phyloP scores from a whole-genome alignment of 2,888 invertebrate species.

The Augochlorella aurata region DNA sequence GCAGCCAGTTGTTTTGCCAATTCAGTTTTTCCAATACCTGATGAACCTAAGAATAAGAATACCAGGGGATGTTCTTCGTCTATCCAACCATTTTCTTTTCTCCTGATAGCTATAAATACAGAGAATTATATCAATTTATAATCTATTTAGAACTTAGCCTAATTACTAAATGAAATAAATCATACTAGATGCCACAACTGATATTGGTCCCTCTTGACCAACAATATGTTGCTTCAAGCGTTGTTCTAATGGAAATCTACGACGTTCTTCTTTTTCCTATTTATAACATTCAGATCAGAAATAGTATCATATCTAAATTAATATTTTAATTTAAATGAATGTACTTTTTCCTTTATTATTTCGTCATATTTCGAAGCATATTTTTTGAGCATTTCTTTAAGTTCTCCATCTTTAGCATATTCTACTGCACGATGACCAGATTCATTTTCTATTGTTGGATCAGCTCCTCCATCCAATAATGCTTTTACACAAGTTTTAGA shows the following conservation, averaged over 20 bases:
- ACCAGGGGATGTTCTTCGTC: conserved; percentile 96
- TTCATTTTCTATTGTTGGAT: conserved; percentile 89
- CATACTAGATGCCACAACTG: conserved; percentile 88
- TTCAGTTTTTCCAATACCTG: conserved; percentile 98
- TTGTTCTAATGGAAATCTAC: conserved; percentile 92
- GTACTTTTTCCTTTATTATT: conserved; percentile 76
- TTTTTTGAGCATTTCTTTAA: conserved; percentile 85
- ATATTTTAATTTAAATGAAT: conserved; percentile 26
- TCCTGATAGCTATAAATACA: conserved; percentile 86
- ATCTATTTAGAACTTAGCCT: neutral
- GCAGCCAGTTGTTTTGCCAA: conserved; percentile 94
- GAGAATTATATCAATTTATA: conserved; percentile 16
- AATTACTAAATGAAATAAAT: conserved; percentile 30
- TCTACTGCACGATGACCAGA: conserved; percentile 89
- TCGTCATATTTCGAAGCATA: conserved; percentile 82
- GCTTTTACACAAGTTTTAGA: conserved; percentile 85
- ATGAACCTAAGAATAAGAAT: conserved; percentile 94
- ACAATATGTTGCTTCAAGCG: conserved; percentile 91
- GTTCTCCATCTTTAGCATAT: conserved; percentile 87
- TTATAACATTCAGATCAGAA: conserved; percentile 43
- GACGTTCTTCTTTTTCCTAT: conserved; percentile 89
- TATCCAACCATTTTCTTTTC: conserved; percentile 96
- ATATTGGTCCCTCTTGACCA: conserved; percentile 92
- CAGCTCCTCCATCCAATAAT: conserved; percentile 88
- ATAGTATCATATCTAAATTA: conserved; percentile 14